phyloP scores from a whole-genome alignment of 2,797 vertebrate species.

The Hydrocynus forskahlii region DNA sequence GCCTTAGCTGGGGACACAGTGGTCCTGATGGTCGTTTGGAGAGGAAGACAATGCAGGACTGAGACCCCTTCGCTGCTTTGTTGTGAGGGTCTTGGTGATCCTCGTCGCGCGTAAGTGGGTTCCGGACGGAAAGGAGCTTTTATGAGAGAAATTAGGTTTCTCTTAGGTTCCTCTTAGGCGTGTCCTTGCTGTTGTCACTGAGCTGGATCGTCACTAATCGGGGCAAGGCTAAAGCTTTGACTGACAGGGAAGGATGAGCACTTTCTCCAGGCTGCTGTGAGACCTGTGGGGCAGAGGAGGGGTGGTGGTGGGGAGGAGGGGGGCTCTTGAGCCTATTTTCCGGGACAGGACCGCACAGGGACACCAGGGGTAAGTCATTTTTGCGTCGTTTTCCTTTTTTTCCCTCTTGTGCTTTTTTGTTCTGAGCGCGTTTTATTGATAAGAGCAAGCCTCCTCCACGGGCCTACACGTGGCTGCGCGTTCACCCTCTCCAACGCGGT shows the following conservation, averaged over 20 bases:
- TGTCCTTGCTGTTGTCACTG: neutral
- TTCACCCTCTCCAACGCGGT: conserved; percentile 19
- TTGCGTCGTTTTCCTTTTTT: neutral
- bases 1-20: neutral
- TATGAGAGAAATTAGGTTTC: neutral
- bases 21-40: no score
- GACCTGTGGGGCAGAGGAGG: conserved; percentile 4
- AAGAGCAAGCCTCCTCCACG: neutral
- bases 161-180: conserved; percentile 6
- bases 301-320: conserved; percentile 8
- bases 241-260: conserved; percentile 52
- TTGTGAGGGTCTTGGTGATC: no score
- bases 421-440: neutral
- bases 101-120: neutral
- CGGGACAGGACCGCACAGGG: conserved; percentile 45
- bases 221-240: conserved; percentile 46
- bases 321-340: conserved; percentile 38
- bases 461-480: conserved; percentile 52
- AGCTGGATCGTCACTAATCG: conserved; percentile 34
- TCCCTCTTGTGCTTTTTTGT: neutral
- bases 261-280: conserved; percentile 20
- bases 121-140: neutral
- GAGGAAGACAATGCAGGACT: no score
- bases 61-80: no score
- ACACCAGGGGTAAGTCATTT: conserved; percentile 53